These are phyloP conservation scores for Orius laevigatus DNA, from an alignment of 1,140 invertebrate species.

Conservation along the genomic window DNA sequence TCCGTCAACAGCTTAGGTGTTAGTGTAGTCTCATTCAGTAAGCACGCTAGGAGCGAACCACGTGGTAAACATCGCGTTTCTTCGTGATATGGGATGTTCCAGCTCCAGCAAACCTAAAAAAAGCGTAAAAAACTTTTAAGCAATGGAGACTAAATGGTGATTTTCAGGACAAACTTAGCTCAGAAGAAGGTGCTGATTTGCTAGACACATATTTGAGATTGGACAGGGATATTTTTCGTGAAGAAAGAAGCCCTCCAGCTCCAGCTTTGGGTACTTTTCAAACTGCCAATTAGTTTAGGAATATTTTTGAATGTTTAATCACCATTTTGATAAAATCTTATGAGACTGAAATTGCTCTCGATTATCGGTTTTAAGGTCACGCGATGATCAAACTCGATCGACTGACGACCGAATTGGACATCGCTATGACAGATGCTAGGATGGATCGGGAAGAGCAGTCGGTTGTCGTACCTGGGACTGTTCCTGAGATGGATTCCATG, in stretches of 20 bases:
- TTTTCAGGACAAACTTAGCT: constrained; percentile 9
- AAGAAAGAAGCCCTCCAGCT: constrained; percentile 22
- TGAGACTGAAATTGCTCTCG: not conserved
- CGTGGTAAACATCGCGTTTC: no score
- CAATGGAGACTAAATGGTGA: not conserved
- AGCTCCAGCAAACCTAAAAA: no score
- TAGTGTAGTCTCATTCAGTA: no score
- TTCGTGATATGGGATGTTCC: no score
- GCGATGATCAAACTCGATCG: constrained; percentile 20
- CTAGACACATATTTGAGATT: constrained; percentile 21
- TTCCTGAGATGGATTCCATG: constrained; percentile 7
- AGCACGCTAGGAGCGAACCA: no score
- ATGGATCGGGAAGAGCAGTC: constrained; percentile 10
- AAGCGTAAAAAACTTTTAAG: no score
- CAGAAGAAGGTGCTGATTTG: constrained; percentile 16
- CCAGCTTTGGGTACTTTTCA: constrained; percentile 17
- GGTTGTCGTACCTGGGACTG: constrained; percentile 9
- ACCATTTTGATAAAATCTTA: no score
- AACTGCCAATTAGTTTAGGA: not conserved
- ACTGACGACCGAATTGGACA: constrained; percentile 19
- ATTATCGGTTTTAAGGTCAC: constrained; percentile 16
- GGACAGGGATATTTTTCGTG: constrained; percentile 21
- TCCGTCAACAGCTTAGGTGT: no score
- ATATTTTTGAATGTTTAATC: not conserved
- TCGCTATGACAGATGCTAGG: constrained; percentile 12